Percentiles rank a stretch among this genome's conserved stretches.
Conservation (phyloP, 2,888 invertebrate genomes). For the Cephus nigrinus region DNA sequence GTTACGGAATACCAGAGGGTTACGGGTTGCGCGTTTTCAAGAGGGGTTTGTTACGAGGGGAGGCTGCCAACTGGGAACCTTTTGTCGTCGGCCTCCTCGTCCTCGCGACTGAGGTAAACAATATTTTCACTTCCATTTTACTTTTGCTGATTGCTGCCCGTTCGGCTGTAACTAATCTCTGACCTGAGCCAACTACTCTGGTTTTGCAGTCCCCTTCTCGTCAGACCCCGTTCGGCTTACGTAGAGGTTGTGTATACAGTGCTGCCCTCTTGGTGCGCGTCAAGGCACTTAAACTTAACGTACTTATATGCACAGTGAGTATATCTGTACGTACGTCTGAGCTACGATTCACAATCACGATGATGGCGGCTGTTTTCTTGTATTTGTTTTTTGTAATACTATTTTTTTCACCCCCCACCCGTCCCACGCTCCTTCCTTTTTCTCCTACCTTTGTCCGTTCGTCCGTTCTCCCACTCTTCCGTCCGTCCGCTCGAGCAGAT, state of each 20-base stretch:
- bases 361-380: not conserved
- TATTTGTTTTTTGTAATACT: not conserved
- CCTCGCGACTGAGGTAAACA: conserved; percentile 13
- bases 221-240: not conserved
- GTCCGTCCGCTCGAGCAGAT: not conserved
- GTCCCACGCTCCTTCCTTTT: not conserved
- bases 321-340: not conserved
- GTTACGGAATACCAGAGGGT: not conserved
- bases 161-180: conserved; percentile 30
- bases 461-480: conserved; percentile 8
- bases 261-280: not conserved
- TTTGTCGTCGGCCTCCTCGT: not conserved
- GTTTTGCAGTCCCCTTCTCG: conserved; percentile 10
- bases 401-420: not conserved
- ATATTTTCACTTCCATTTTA: conserved; percentile 14
- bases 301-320: not conserved
- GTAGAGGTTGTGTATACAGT: not conserved
- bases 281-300: not conserved
- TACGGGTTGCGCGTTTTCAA: not conserved
- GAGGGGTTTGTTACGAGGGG: not conserved
- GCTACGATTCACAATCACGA: not conserved
- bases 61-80: not conserved
- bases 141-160: conserved; percentile 30
- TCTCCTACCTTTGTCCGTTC: not conserved
- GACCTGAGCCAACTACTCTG: not conserved